phyloP scores from a whole-genome alignment of 1,140 invertebrate genomes.

The Drosophila cardini region DNA sequence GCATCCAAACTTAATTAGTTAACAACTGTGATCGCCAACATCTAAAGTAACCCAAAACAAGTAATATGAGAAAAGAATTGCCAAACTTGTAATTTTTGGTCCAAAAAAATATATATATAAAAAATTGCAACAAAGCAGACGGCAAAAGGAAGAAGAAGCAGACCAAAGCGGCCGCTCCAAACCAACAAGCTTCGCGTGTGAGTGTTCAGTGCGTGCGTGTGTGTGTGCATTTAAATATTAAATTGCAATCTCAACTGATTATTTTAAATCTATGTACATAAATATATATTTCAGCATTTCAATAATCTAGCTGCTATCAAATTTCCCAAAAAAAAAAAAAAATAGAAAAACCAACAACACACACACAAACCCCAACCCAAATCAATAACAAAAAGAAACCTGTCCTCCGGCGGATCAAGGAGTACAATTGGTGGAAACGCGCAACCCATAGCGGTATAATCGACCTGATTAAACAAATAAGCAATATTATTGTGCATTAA shows the following conservation, averaged over 20 bases:
- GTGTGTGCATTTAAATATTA: constrained; percentile 36
- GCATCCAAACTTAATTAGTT: constrained; percentile 76
- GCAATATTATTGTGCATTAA: constrained; percentile 58
- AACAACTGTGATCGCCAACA: constrained; percentile 80
- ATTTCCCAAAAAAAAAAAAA: constrained; percentile 7
- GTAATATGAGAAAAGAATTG: constrained; percentile 66
- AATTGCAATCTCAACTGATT: constrained; percentile 30
- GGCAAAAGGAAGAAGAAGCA: constrained; percentile 64
- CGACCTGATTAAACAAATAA: constrained; percentile 42
- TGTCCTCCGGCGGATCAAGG: constrained; percentile 23
- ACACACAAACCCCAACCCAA: neutral
- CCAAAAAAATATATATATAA: neutral
- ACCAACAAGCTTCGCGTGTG: constrained; percentile 48
- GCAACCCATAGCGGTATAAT: constrained; percentile 11
- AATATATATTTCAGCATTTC: constrained; percentile 52
- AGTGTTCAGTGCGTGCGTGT: constrained; percentile 26
- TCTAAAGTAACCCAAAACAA: constrained; percentile 58
- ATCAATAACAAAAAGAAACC: constrained; percentile 13
- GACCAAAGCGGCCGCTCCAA: constrained; percentile 54
- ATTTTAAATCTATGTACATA: constrained; percentile 20
- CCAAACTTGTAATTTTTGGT: constrained; percentile 68
- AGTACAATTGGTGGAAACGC: constrained; percentile 16
- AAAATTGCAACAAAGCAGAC: constrained; percentile 77
- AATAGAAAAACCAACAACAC: neutral
- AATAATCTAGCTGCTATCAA: constrained; percentile 24